Evolutionary conservation across 2,888 invertebrate species (phyloP), one percentile per base, ranked within the genome.

Genomic region (Hypolimnas misippus): DNA sequence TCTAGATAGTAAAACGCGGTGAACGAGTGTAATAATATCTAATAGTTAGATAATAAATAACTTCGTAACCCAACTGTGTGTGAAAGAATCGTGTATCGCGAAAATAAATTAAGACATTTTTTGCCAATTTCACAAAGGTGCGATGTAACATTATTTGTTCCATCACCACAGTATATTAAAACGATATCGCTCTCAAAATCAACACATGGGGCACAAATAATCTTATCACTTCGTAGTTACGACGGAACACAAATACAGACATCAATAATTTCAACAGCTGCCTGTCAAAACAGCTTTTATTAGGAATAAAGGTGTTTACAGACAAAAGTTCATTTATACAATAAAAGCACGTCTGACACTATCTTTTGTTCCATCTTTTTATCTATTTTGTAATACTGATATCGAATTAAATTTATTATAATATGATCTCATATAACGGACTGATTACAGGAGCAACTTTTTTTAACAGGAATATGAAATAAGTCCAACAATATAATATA

Each of bases 281-380:
- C 78, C 74, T 79, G 87, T 87, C 87, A 86, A 80, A 88, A 87
- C 84, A 87, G 80, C 84, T 81, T 81, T 84, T 84, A 82, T 87
- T 81, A 78, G 63, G 73, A 74, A 86, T 84, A 89, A 90, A 91
- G 89, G 90, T 90, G 91, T 88, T 86, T 83, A 77, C 80, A 79
- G 75, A 87, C 85, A 84, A 84, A 79, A 82, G 79, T 78, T 72
- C 68, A 69, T 74, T 75, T 57, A 57, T 59, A 73, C 71, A 79
- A 77, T 71, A 71, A 69, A 58, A 29, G 66, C 44, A 8, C 49
- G 33, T 68, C 73, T 73, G 83, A 82, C 84, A 76, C 64, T 87
- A 89, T 90, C 89, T 73, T 78, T 80, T 84, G 83, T 84, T 79
- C 76, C 81, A 87, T 88, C 87, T 84, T 86, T 89, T 86, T 87